Conservation (phyloP, 2,797 vertebrate species). For the Gallinago solitaria region DNA sequence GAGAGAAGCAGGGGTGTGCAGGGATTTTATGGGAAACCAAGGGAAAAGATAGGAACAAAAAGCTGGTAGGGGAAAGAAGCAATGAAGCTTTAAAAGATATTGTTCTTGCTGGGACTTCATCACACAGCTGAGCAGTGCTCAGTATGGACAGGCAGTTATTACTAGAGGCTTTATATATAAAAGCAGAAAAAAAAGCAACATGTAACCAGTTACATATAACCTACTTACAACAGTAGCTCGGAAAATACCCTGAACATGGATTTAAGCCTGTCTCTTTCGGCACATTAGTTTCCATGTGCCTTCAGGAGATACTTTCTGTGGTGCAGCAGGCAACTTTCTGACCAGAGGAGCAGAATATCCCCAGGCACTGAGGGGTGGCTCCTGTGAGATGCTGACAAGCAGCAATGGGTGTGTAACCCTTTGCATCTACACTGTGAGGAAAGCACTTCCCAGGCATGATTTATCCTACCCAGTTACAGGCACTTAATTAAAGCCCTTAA, state of each 20-base stretch:
- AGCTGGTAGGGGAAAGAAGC: neutral
- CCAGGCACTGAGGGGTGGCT: neutral
- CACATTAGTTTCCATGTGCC: neutral
- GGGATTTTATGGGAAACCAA: neutral
- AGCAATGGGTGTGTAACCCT: accelerated
- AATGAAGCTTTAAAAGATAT: neutral
- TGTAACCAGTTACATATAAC: neutral
- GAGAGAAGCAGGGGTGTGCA: neutral
- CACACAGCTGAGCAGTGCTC: neutral
- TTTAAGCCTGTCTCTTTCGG: neutral
- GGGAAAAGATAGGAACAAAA: neutral
- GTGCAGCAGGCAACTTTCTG: neutral
- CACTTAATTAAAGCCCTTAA: neutral
- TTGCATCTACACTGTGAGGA: neutral
- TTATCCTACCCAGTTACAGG: neutral
- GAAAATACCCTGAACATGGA: neutral
- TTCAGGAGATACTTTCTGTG: neutral
- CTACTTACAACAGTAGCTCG: neutral
- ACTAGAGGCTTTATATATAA: neutral
- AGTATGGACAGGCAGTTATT: neutral
- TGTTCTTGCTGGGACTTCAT: neutral
- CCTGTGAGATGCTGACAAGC: neutral
- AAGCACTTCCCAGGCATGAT: neutral
- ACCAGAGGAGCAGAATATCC: neutral
- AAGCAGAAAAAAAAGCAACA: neutral